A percentile compares a stretch with the other conserved stretches of the same genome.
phyloP scores from a whole-genome alignment of 2,797 vertebrate genomes.

The Poecilia velifera region DNA sequence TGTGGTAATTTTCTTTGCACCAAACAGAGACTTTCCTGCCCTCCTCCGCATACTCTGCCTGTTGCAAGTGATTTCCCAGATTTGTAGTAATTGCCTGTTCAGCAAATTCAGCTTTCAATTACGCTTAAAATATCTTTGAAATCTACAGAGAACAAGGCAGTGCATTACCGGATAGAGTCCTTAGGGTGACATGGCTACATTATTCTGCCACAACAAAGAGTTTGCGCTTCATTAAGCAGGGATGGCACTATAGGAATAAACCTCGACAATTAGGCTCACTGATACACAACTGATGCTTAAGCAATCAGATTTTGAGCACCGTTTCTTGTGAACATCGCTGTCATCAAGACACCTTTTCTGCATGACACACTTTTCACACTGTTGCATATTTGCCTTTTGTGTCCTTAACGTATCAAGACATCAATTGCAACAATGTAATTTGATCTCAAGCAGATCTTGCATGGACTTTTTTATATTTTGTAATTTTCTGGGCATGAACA shows the following conservation, averaged over 20 bases:
- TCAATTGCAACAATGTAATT: background rate
- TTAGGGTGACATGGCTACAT: background rate
- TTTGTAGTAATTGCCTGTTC: background rate
- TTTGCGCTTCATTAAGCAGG: background rate
- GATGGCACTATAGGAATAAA: background rate
- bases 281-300: background rate
- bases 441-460: background rate
- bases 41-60: background rate
- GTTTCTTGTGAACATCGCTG: background rate
- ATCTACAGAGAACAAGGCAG: background rate
- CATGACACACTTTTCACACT: background rate
- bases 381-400: background rate
- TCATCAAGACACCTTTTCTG: background rate
- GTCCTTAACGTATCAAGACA: background rate
- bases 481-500: background rate
- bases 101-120: background rate
- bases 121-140: background rate
- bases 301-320: background rate
- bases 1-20: background rate
- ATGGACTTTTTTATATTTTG: background rate
- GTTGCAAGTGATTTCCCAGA: background rate
- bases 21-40: background rate
- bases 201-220: background rate
- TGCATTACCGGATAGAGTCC: background rate
- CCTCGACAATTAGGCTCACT: background rate